A percentile compares a stretch with the other conserved stretches of the same genome.
Conservation (phyloP, 1,140 invertebrate species). For the Stegodyphus mimosarum region DNA sequence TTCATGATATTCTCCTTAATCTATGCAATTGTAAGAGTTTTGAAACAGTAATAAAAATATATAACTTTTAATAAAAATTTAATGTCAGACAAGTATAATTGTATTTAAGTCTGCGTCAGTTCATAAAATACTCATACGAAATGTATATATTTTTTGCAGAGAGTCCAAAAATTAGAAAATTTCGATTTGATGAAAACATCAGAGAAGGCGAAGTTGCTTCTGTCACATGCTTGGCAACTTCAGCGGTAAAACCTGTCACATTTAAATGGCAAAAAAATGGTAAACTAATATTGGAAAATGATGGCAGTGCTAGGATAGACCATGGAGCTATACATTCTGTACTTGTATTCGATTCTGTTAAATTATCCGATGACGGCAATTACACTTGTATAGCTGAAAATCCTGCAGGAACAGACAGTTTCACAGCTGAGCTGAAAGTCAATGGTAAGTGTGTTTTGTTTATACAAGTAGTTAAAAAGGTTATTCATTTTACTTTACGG, state of each 20-base stretch:
- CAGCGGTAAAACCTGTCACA: constrained; percentile 1
- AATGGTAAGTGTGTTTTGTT: constrained; percentile 42
- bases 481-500: too few species aligned
- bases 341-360: constrained; percentile 80
- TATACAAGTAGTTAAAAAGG: too few species aligned
- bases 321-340: constrained; percentile 68
- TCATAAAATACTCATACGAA: too few species aligned
- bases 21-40: too few species aligned
- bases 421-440: constrained; percentile 58
- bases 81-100: too few species aligned
- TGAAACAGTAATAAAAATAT: too few species aligned
- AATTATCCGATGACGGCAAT: constrained; percentile 77
- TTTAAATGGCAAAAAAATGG: constrained; percentile 47
- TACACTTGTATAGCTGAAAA: constrained; percentile 75
- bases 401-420: constrained; percentile 65
- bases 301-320: background rate
- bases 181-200: constrained; percentile 12
- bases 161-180: background rate
- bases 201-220: constrained; percentile 14
- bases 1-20: too few species aligned
- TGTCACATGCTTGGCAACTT: background rate
- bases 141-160: background rate
- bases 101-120: too few species aligned
- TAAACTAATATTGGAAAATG: background rate
- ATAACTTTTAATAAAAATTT: too few species aligned